phyloP scores from a whole-genome alignment of 2,888 invertebrate genomes.

The Lithophane semibrunnea region DNA sequence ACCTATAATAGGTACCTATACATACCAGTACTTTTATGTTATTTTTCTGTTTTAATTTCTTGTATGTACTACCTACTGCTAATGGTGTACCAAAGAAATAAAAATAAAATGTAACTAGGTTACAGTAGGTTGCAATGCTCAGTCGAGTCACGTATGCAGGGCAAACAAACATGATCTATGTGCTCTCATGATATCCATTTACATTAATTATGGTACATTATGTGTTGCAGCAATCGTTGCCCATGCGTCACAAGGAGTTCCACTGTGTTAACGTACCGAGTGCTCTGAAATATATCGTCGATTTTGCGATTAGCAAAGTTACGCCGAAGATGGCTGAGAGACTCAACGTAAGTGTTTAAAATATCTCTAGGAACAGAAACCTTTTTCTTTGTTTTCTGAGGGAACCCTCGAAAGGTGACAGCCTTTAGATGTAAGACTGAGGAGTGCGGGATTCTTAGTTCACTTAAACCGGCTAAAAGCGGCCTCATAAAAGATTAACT shows the following conservation, averaged over 20 bases:
- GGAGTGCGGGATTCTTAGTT: background rate
- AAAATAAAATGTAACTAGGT: background rate
- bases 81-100: too few relatives aligned
- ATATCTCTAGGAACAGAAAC: background rate
- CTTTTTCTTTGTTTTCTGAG: background rate
- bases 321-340: slow-evolving; percentile 93
- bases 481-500: background rate
- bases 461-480: background rate
- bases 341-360: slow-evolving; percentile 87
- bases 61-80: too few relatives aligned
- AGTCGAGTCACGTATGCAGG: slow-evolving; percentile 54
- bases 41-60: too few relatives aligned
- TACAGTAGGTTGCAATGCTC: slow-evolving; percentile 16
- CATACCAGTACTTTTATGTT: too few relatives aligned
- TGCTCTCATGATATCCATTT: slow-evolving; percentile 40
- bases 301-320: slow-evolving; percentile 93
- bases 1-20: too few relatives aligned
- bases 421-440: background rate
- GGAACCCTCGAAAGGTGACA: background rate
- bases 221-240: slow-evolving; percentile 92
- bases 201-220: slow-evolving; percentile 44
- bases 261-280: slow-evolving; percentile 93
- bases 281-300: slow-evolving; percentile 94
- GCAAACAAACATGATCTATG: slow-evolving; percentile 54
- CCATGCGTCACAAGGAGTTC: slow-evolving; percentile 94